Evolutionary conservation across 2,113 vertebrate genomes (phyloP).

Genomic region (Colossoma macropomum): DNA sequence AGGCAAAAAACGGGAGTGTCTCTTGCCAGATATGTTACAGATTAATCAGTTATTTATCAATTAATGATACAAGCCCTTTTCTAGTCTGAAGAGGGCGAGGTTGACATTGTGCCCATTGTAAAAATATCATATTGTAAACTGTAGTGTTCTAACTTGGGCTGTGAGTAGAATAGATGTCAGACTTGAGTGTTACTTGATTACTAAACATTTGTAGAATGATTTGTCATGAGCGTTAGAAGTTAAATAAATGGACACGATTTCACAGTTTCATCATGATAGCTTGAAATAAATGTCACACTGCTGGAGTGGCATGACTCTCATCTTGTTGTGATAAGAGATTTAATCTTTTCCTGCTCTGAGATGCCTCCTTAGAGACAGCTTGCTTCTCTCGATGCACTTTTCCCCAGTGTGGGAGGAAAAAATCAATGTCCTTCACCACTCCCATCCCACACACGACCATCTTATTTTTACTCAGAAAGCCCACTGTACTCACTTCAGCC

Average conservation of each 20-base stretch:
- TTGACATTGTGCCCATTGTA: no score
- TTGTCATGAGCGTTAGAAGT: not conserved
- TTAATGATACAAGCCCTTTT: no score
- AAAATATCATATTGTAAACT: not conserved
- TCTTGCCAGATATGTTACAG: no score
- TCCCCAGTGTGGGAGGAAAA: slow-evolving; percentile 35
- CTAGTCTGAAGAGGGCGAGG: no score
- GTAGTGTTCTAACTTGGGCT: not conserved
- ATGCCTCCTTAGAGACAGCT: slow-evolving; percentile 16
- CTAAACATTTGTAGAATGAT: not conserved
- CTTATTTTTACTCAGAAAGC: slow-evolving; percentile 27
- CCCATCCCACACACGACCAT: slow-evolving; percentile 45
- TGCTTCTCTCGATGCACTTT: slow-evolving; percentile 29
- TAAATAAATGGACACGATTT: slow-evolving; percentile 3
- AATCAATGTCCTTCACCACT: slow-evolving; percentile 44
- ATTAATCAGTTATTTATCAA: no score
- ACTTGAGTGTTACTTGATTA: not conserved
- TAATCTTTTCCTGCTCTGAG: not conserved
- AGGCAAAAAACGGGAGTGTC: no score
- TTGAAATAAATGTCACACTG: slow-evolving; percentile 26
- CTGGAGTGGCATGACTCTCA: slow-evolving; percentile 9
- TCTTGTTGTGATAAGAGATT: slow-evolving; percentile 4
- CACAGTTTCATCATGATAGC: slow-evolving; percentile 12
- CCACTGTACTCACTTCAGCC: not conserved
- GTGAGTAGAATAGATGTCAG: not conserved